phyloP scores from a whole-genome alignment of 2,888 invertebrate genomes.

The Endotricha flammealis region DNA sequence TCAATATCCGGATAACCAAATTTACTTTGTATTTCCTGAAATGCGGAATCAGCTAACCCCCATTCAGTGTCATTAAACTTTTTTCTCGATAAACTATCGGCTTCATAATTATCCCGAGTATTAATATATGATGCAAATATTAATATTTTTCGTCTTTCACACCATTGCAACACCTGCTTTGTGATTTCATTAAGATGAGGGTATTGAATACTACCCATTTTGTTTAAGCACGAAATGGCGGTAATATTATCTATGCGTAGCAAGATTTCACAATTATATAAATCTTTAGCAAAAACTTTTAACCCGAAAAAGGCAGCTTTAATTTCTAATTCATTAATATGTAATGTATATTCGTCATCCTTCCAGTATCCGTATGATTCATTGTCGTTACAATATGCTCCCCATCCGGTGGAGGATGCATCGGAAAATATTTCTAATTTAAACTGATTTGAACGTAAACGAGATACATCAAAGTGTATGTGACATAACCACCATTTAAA shows the following conservation, averaged over 20 bases:
- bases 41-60: background rate
- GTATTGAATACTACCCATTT: background rate
- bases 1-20: conserved; percentile 5
- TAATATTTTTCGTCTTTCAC: conserved; percentile 4
- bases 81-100: conserved; percentile 2
- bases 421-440: conserved; percentile 6
- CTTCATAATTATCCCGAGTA: conserved; percentile 2
- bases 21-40: background rate
- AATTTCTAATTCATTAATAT: conserved; percentile 11
- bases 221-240: conserved; percentile 4
- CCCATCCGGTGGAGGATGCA: conserved; percentile 12
- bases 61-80: conserved; percentile 2
- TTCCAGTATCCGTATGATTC: background rate
- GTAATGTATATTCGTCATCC: background rate
- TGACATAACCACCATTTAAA: conserved; percentile 6
- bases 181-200: conserved; percentile 4
- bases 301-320: conserved; percentile 2
- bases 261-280: background rate
- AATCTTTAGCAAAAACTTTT: conserved; percentile 3
- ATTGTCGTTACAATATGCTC: conserved; percentile 2
- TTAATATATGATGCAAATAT: conserved; percentile 5
- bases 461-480: background rate
- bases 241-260: conserved; percentile 3
- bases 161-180: conserved; percentile 8
- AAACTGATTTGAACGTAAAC: background rate